Evolutionary conservation across 2,888 invertebrate species (phyloP), one percentile per base, ranked within the genome.

Genomic region (Cephus pulcher): DNA sequence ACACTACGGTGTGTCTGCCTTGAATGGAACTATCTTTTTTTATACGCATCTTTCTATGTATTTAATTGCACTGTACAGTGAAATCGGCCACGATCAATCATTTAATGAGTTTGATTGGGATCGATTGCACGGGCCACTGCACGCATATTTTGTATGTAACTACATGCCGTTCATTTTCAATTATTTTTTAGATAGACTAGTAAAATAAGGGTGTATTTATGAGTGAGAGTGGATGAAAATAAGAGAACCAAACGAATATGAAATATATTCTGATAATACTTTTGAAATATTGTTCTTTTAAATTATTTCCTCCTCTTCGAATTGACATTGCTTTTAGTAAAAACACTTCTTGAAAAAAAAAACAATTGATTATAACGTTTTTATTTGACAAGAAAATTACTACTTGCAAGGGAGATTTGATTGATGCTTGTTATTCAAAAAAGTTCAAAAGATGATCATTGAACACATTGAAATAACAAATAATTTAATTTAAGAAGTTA

Each of bases 31-130:
- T 34, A 32, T 71, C 32, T 33, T 15, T 71, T 71, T 34, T 34
- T 71, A 33, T 71, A 33, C 34, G 34, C 33, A 71, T 34, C 12
- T 32, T 71, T 34, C 34, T 34, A 32, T 71, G 71, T 71, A 33
- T 71, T 32, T 71, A 71, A 33, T 71, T 71, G 34, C 34, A 71
- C 71, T 71, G 32, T 71, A 71, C 71, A 34, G 71, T 71, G 71
- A 34, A 71, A 32, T 71, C 71, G 71, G 12, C 71, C 6, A 33
- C 32, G 34, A 6, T 34, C 71, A 34, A 56, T 23, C 23, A 56
- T 56, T 56, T 56, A 34, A 71, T 71, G 71, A 71, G 9, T 71
- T 71, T 34, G 12, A 32, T 34, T 33, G 71, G 71, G 71, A 71
- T 71, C 70, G 70, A 70, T 70, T 70, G 70, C 70, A 33, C 70